Evolutionary conservation across 1,140 invertebrate genomes (phyloP), one percentile per base, ranked within the genome.

Genomic region (Dolichoris vasculosae): DNA sequence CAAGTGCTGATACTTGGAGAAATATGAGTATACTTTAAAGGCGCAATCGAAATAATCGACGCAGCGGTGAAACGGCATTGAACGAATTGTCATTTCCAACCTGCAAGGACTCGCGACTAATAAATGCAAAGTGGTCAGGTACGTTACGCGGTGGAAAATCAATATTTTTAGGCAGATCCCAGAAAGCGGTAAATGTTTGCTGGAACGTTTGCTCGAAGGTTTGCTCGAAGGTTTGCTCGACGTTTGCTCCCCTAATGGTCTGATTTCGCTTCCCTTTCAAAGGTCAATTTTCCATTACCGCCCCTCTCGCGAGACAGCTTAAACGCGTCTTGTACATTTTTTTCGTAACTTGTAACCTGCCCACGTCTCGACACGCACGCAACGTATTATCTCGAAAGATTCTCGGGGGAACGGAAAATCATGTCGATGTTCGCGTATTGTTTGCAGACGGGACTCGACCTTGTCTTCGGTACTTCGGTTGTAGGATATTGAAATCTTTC

Each of bases 111-210:
- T 13, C 38, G 0, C 30, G 7, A 38, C 51, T 71, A 26, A 46
- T 32, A 83, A 40, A 63, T 32, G n/a, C 1, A 3, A 23, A 46
- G 15, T 2, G 75, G 30, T 76, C 23, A 51, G 46, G 46, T 48
- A 32, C 9, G n/a, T 40, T 30, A 69, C 8, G n/a, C 32, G 17
- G 48, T 63, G 35, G 8, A 83, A 76, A 76, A 83, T 83, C 82
- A 76, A 83, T 83, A 83, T 76, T 75, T 73, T 76, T 32, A 43
- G 64, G 82, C 55, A 40, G 64, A 82, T 82, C 80, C 64, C 80
- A 17, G 8, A 8, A 46, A 6, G n/a, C 30, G 43, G 67, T 17
- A 71, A 20, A 35, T 38, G 35, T n/a, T 51, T n/a, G n/a, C n/a
- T n/a, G n/a, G n/a, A n/a, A n/a, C n/a, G n/a, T n/a, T n/a, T n/a